Percentiles rank a stretch among this genome's conserved stretches.
phyloP scores from a whole-genome alignment of 2,113 vertebrate genomes.

The Prunella himalayana region DNA sequence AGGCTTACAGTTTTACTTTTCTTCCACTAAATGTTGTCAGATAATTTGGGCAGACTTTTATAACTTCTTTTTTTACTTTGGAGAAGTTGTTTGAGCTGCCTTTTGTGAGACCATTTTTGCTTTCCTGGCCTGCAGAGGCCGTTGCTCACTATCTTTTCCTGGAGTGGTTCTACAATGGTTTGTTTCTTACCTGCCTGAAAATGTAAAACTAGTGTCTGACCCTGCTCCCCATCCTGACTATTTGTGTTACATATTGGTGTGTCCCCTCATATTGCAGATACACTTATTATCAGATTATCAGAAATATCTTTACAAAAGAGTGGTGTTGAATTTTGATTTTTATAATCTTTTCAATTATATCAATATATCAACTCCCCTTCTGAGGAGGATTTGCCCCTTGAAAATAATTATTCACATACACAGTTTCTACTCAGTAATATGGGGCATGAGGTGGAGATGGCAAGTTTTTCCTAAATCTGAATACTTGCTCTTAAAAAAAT shows the following conservation, averaged over 20 bases:
- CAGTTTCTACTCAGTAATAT: not conserved
- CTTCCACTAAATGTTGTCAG: not conserved
- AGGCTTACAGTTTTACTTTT: not conserved
- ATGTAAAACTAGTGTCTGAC: not conserved
- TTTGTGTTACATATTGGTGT: not conserved
- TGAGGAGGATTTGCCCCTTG: not conserved
- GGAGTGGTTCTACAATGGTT: not conserved
- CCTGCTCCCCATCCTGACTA: rapidly evolving
- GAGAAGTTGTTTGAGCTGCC: not conserved
- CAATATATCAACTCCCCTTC: not conserved
- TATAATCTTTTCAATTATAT: not conserved
- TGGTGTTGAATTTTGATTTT: not conserved
- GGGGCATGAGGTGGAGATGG: not conserved
- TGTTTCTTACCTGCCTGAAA: not conserved
- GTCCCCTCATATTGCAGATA: not conserved
- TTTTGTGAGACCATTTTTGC: not conserved
- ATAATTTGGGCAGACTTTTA: not conserved
- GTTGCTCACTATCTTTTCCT: conserved; percentile 14
- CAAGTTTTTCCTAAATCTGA: not conserved
- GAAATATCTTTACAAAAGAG: not conserved
- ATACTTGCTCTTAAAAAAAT: not conserved
- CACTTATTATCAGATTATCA: not conserved
- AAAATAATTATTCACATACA: not conserved
- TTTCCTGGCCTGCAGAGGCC: conserved; percentile 65
- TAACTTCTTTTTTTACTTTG: not conserved